A percentile compares a stretch with the other conserved stretches of the same genome.
Evolutionary conservation across 2,888 invertebrate genomes (phyloP).

Genomic region (Lasioglossum malachurum): DNA sequence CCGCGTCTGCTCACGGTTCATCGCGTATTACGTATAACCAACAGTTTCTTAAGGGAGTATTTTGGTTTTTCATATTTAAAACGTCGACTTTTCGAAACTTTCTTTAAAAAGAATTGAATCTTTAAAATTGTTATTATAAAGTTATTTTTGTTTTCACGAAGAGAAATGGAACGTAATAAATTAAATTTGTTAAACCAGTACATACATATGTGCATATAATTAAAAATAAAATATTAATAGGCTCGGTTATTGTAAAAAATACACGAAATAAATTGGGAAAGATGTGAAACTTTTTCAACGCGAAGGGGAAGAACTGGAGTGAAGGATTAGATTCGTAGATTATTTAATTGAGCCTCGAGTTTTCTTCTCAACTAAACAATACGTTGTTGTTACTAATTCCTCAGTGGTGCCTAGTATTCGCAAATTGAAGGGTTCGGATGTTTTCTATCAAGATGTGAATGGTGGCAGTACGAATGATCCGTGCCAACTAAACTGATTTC

Average conservation of each 20-base stretch:
- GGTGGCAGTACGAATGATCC: not conserved
- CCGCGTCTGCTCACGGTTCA: not conserved
- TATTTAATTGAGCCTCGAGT: not conserved
- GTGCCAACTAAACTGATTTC: constrained; percentile 10
- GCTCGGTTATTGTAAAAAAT: not conserved
- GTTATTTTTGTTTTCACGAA: not conserved
- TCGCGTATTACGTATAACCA: not conserved
- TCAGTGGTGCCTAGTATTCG: not conserved
- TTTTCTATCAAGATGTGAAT: not conserved
- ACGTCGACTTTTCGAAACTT: not conserved
- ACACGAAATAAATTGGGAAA: not conserved
- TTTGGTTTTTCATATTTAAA: not conserved
- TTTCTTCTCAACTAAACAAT: not conserved
- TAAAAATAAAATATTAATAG: not conserved
- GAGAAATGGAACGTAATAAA: not conserved
- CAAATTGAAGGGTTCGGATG: not conserved
- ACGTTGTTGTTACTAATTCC: not conserved
- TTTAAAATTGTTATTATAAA: not conserved
- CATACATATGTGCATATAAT: not conserved
- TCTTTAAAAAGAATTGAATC: not conserved
- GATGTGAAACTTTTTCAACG: not conserved
- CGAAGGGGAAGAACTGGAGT: not conserved
- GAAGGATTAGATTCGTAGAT: not conserved
- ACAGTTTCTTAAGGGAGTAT: not conserved
- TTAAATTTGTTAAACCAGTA: not conserved